A percentile compares a stretch with the other conserved stretches of the same genome.
Conservation (phyloP, 2,888 invertebrate species). For the Plutella xylostella region DNA sequence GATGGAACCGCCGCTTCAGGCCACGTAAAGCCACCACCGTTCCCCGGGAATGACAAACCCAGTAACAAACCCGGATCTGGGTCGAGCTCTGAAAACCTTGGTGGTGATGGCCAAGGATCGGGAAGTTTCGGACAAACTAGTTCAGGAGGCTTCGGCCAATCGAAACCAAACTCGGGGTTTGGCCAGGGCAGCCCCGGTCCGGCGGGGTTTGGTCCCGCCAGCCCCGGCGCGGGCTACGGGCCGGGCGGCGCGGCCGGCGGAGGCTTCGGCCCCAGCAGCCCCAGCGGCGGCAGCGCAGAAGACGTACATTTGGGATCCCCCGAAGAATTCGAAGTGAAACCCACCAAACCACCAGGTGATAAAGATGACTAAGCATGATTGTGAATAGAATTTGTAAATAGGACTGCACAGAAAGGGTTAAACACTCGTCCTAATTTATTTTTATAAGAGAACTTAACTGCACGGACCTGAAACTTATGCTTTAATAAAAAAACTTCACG, state of each 20-base stretch:
- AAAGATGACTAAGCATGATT: conserved; percentile 19
- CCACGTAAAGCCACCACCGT: conserved; percentile 64
- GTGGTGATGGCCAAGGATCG: conserved; percentile 11
- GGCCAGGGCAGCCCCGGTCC: conserved; percentile 13
- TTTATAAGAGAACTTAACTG: background rate
- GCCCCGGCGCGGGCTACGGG: no score
- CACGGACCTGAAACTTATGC: no score
- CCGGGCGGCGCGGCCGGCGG: background rate
- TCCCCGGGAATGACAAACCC: conserved; percentile 41
- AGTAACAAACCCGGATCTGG: conserved; percentile 24
- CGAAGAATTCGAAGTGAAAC: conserved; percentile 25
- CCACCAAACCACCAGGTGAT: conserved; percentile 63
- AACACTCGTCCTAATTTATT: conserved; percentile 4
- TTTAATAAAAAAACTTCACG: conserved; percentile 61
- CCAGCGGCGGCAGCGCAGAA: conserved; percentile 34
- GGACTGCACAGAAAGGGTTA: background rate
- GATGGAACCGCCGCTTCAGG: conserved; percentile 71
- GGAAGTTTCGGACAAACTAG: conserved; percentile 7
- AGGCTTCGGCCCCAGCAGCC: conserved; percentile 27
- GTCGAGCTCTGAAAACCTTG: conserved; percentile 20
- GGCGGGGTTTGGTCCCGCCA: conserved; percentile 16
- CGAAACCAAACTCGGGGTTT: background rate
- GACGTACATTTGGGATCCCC: no score
- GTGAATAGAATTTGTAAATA: conserved; percentile 4
- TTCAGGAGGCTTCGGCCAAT: background rate